Base-by-base conservation (phyloP, 2,888 invertebrate species). In the Temnothorax rugatulus region DNA sequence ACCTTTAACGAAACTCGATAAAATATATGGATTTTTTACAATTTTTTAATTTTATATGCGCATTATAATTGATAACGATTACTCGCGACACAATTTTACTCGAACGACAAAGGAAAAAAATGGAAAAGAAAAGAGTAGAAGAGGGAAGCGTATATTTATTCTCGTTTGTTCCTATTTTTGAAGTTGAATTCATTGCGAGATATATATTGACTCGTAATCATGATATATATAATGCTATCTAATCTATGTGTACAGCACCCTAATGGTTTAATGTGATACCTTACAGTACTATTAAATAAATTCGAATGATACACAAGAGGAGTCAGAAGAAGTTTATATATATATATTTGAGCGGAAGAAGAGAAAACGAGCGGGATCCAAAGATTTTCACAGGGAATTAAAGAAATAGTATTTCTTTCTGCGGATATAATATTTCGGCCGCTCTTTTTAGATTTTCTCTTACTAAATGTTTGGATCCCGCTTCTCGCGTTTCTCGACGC, bases 181-280 rank as follows among this genome's bases (percentile, higher is more conserved):
- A 92, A 92, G 93, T 93, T 93, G 92, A 93, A 91, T 91, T 91
- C 91, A 92, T 86, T 89, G 81, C 86, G 88, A 88, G 88, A 87
- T 85, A 86, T 84, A 84, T 84, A 86, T 73, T 59, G 69, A 69
- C 86, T 89, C 86, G 89, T 89, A 85, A 82, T 88, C 68, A 88
- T 89, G 84, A 89, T 84, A 86, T 29, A 85, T 76, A 83, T 91
- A 91, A 84, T 75, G 83, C 87, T 89, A 88, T 63, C 47, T 90
- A 88, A 90, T 91, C 91, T 92, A 93, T 94, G 94, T 94, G 94
- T 94, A 94, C 94, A 94, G 94, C 94, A 94, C 93, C 91, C 91
- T 91, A 93, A 93, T 94, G 92, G 92, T 93, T 95, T 93, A 92
- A 94, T 94, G 94, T 94, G 94, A 95, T 95, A 94, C 91, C 92